Conservation (phyloP, 2,797 vertebrate genomes). For the Mormyrops attenuatus region DNA sequence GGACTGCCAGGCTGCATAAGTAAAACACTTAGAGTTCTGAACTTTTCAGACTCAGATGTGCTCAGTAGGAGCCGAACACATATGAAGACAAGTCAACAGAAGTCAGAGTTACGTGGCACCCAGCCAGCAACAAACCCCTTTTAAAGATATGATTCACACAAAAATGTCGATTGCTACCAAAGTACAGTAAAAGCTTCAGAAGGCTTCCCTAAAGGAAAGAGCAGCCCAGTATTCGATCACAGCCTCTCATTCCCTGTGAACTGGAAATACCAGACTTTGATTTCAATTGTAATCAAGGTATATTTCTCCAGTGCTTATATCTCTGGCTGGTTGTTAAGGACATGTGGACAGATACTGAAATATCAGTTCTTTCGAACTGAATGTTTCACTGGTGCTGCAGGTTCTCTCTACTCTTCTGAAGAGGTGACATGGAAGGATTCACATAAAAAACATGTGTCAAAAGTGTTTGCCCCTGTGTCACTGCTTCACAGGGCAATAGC, state of each 20-base stretch:
- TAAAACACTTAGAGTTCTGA: background rate
- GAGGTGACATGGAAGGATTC: background rate
- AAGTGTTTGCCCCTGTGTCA: background rate
- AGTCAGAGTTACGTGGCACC: background rate
- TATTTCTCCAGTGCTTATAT: background rate
- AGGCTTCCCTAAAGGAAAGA: background rate
- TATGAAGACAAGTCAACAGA: background rate
- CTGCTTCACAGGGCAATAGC: background rate
- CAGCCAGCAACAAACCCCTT: background rate
- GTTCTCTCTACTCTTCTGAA: background rate
- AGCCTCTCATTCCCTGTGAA: background rate
- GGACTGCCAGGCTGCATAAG: background rate
- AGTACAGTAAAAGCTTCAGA: background rate
- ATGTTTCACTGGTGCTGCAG: background rate
- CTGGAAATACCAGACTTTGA: background rate
- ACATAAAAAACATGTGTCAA: background rate
- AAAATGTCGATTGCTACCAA: background rate
- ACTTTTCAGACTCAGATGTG: background rate
- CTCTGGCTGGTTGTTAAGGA: background rate
- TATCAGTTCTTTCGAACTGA: background rate
- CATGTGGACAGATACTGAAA: background rate
- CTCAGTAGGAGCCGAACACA: background rate
- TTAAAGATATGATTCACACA: background rate
- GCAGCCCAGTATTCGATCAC: background rate
- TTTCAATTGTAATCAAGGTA: background rate